Evolutionary conservation across 2,888 invertebrate genomes (phyloP), one percentile per base, ranked within the genome.

Genomic region (Tetropium fuscum): DNA sequence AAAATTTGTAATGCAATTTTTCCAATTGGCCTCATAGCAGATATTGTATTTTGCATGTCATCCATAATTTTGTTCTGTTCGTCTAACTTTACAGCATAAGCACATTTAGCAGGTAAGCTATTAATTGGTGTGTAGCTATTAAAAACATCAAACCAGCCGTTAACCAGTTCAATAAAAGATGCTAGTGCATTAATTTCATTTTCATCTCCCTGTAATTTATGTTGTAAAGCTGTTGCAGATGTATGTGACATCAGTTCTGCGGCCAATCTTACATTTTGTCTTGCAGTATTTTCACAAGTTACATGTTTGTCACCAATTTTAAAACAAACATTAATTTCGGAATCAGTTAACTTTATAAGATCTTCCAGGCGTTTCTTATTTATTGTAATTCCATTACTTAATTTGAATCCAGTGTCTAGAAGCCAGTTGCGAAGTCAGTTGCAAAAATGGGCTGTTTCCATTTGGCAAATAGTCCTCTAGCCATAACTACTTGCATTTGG

Each of bases 81-180:
- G 19, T 27, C 41, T 7, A 25, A 18, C 7, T 41, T 7, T 27
- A 41, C n/a, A 7, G 51, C 51, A 57, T 15, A 57, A 30, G 38
- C 43, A 45, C n/a, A 22, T 59, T 59, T 58, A 7, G 40, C 18
- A 30, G 58, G 47, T 7, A 30, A n/a, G 6, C 3, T 20, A 6
- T 34, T 20, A 15, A 7, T 18, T 45, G 6, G 6, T 15, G 10
- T 19, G 25, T 53, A 53, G 16, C 54, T 54, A 36, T 58, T 58
- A 34, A 58, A 58, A 45, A 58, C 55, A 43, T 58, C 38, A 47
- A 58, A 58, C 58, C 40, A 58, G 1, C 15, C 11, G 45, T 58
- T 55, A 3, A 58, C 13, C 22, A 41, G 38, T 10, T 15, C 7
- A 10, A 58, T 58, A 54, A 58, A 54, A 25, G 18, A 41, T 20